Evolutionary conservation across 2,888 invertebrate species (phyloP), one percentile per base, ranked within the genome.

Genomic region (Pachymerium ferrugineum): DNA sequence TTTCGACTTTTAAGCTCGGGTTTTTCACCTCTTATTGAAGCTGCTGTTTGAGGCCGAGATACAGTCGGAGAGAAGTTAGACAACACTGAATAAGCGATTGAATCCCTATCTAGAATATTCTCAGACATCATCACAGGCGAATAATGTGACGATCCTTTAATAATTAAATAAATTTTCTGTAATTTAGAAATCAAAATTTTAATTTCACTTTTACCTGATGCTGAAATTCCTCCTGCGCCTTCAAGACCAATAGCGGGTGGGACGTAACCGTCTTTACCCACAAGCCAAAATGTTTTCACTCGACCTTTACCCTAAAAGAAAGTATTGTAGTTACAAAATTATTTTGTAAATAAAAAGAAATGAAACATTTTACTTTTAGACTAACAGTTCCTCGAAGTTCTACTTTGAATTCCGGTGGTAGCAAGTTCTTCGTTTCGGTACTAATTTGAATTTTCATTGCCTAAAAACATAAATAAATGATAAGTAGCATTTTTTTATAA

Each of bases 371-470:
- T 83, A 88, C 93, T 93, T 87, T 94, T 93, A 96, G 91, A 79
- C 91, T 89, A 76, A 94, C 91, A 0, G 79, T 78, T n/a, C 82
- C 82, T 31, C 83, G 74, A 35, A 81, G 81, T 29, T 80, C 85
- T 3, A 93, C 89, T 79, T 87, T 87, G 80, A 94, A 96, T 0
- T 86, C 86, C 0, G 88, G 85, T 0, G 92, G 89, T 6, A 97
- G 84, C 16, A 91, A 84, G 77, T 91, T 88, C 79, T 87, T 88
- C 0, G 96, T 96, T 0, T 92, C 90, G 82, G 96, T 90, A 1
- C 97, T 96, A 79, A 97, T 93, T 82, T 97, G 97, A 76, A 97
- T 92, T 83, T 92, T 91, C 93, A 96, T 95, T 0, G 95, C 81
- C 83, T 84, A 77, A 4, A 79, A 79, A 25, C 10, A 54, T 4